Base-by-base conservation (phyloP, 2,797 vertebrate genomes). In the Chaetodon trifasciatus region DNA sequence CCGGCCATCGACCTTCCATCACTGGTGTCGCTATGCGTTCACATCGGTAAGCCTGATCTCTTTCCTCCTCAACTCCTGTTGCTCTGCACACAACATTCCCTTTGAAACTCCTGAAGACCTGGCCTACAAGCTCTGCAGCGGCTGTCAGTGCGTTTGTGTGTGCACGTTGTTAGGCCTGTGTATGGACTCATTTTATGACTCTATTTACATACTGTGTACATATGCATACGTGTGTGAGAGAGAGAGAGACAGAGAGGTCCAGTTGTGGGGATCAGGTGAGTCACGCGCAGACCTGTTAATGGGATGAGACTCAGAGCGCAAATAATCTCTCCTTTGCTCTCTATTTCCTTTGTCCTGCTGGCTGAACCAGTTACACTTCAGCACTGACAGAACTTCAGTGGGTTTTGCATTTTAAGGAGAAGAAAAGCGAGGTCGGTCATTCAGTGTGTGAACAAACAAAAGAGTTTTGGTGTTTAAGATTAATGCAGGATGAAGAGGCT, bases 261-360 rank as follows among this genome's bases (percentile, higher is more conserved):
- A 73, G 68, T 74, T 74, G 69, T 79, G 44, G 35, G 23, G 42
- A 47, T 47, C 44, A 81, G 76, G 60, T 86, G 76, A 85, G 64
- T 86, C 70, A 58, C 63, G 62, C 58, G 63, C 71, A 76, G 67
- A 57, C 75, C 53, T 85, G 62, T 68, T 91, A 61, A 88, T 78
- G 40, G 70, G 85, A 89, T 90, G 44, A 84, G 71, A 50, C 47
- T 42, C 15, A 47, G 47, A 40, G 39, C 42, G n/a, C 49, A 49
- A 52, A 75, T 81, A 82, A 84, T 86, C 84, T 63, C 80, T 70
- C 9, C 40, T 56, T 39, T 76, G 23, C 23, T 68, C 32, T 64
- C 39, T 62, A 52, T 12, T 79, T 49, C 53, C 4, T 46, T 9
- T 71, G 74, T 74, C 64, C 57, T 32, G 32, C 68, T 60, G 44